Evolutionary conservation across 1,140 invertebrate species (phyloP).

Genomic region (Ditylenchus dipsaci): DNA sequence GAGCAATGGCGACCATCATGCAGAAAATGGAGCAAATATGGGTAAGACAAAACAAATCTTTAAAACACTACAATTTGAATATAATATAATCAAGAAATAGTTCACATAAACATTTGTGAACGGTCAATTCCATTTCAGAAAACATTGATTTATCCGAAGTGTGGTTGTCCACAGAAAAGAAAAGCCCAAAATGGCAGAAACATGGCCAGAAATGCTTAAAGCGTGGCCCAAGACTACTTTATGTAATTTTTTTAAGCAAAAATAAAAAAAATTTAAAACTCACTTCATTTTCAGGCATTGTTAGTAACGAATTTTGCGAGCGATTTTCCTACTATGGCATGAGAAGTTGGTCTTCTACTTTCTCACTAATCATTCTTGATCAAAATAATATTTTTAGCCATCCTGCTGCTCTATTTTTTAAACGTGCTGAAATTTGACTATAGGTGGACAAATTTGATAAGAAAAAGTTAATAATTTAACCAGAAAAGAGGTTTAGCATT

Average conservation of each 20-base stretch:
- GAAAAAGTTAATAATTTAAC: neutral
- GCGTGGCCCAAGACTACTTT: neutral
- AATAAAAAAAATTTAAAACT: too few relatives aligned
- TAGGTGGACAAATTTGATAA: slow-evolving; percentile 74
- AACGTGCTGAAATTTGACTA: slow-evolving; percentile 68
- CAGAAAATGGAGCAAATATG: too few relatives aligned
- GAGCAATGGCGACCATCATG: too few relatives aligned
- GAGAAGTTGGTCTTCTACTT: slow-evolving; percentile 65
- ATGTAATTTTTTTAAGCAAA: neutral
- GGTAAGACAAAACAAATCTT: too few relatives aligned
- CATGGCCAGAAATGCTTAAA: neutral
- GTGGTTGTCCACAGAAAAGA: neutral
- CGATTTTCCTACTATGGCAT: slow-evolving; percentile 72
- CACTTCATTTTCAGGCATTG: neutral
- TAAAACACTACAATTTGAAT: too few relatives aligned
- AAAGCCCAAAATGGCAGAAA: neutral
- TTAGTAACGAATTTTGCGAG: slow-evolving; percentile 22
- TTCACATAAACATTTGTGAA: too few relatives aligned
- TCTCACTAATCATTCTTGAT: too few relatives aligned
- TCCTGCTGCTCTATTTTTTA: slow-evolving; percentile 74
- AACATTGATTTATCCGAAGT: neutral
- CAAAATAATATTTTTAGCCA: slow-evolving; percentile 62
- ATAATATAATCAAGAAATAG: too few relatives aligned
- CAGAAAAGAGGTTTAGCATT: neutral
- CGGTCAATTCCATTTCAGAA: too few relatives aligned